Conservation (phyloP, 2,113 vertebrate species). For the Alligator mississippiensis region DNA sequence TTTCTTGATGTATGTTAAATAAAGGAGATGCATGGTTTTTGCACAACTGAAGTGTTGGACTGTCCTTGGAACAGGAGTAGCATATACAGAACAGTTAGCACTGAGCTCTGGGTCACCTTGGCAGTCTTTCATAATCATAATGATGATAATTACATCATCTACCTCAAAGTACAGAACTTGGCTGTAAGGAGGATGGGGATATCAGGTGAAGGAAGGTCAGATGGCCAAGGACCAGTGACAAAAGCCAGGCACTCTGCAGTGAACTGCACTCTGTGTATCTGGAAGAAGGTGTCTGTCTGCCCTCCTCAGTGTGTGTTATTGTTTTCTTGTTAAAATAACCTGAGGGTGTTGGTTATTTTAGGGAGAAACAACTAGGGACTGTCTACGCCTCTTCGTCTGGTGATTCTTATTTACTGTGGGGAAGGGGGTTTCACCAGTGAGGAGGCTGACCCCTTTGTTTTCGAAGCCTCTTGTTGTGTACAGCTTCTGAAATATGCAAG, state of each 20-base stretch:
- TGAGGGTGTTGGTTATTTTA: no score
- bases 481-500: background rate
- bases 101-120: background rate
- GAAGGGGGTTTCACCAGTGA: background rate
- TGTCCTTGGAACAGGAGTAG: background rate
- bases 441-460: slow-evolving; percentile 11
- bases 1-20: no score
- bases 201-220: background rate
- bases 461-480: background rate
- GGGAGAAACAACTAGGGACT: background rate
- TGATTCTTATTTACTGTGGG: slow-evolving; percentile 2
- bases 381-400: background rate
- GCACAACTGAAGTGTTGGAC: background rate
- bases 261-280: background rate
- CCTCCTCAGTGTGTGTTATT: background rate
- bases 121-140: background rate
- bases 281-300: background rate
- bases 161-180: background rate
- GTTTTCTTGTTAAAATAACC: background rate
- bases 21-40: background rate
- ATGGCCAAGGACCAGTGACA: background rate
- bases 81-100: background rate
- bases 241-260: background rate
- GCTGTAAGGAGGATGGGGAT: background rate
- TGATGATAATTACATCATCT: background rate